A percentile compares a stretch with the other conserved stretches of the same genome.
phyloP scores from a whole-genome alignment of 2,113 vertebrate genomes.

The Protobothrops flavoviridis region DNA sequence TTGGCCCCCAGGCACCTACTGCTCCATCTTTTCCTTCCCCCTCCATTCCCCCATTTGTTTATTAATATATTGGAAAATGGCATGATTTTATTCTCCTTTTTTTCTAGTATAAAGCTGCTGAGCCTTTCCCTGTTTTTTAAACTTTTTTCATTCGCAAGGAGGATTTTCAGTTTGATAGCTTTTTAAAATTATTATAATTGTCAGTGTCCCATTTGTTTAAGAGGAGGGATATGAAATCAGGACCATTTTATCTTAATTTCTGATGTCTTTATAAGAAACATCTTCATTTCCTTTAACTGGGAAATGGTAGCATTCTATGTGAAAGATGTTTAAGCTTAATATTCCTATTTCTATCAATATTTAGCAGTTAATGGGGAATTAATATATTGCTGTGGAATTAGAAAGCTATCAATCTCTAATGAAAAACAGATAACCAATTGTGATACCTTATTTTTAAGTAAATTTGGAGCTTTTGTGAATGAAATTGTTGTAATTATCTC shows the following conservation, averaged over 20 bases:
- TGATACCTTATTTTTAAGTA: neutral
- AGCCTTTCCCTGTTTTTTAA: slow-evolving; percentile 20
- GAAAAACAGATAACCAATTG: neutral
- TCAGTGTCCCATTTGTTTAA: neutral
- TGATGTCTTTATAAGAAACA: slow-evolving; percentile 1
- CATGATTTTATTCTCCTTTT: slow-evolving; percentile 59
- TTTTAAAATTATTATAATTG: slow-evolving; percentile 18
- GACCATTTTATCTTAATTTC: slow-evolving; percentile 1
- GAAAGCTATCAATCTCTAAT: neutral
- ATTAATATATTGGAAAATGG: slow-evolving; percentile 46
- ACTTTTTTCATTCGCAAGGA: slow-evolving; percentile 31
- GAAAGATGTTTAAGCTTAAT: neutral
- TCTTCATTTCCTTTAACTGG: neutral
- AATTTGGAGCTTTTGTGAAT: neutral
- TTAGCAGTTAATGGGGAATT: neutral
- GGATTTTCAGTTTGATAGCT: neutral
- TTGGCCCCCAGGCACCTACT: slow-evolving; percentile 85
- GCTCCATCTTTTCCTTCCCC: slow-evolving; percentile 82
- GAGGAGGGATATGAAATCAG: neutral
- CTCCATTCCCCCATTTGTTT: slow-evolving; percentile 31
- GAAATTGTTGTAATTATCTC: neutral
- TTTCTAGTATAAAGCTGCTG: slow-evolving; percentile 36
- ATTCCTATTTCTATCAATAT: neutral
- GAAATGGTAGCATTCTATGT: slow-evolving; percentile 26
- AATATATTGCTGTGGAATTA: neutral